A percentile compares a stretch with the other conserved stretches of the same genome.
These are phyloP conservation scores for Heliconius hewitsoni DNA, from an alignment of 1,140 invertebrate genomes.

Conservation along the genomic window DNA sequence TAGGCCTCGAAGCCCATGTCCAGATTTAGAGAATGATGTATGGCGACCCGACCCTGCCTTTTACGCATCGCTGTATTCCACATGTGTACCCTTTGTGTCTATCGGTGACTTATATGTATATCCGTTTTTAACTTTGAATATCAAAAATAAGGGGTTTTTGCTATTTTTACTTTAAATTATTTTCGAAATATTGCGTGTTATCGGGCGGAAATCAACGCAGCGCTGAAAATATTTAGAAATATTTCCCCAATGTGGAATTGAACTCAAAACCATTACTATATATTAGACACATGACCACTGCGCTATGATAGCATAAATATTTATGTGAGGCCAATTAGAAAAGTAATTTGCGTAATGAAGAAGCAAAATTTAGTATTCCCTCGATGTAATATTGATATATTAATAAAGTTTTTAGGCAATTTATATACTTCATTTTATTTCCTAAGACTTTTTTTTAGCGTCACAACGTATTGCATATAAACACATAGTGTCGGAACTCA, in stretches of 20 bases:
- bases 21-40: not conserved
- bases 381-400: not conserved
- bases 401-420: not conserved
- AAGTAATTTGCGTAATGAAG: not conserved
- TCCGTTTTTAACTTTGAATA: not conserved
- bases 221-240: too few relatives aligned
- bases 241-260: too few relatives aligned
- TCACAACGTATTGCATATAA: too few relatives aligned
- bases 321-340: not conserved
- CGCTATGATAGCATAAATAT: not conserved
- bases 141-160: too few relatives aligned
- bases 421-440: not conserved
- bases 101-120: not conserved
- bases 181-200: too few relatives aligned
- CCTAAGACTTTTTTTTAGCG: not conserved
- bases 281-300: not conserved
- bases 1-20: not conserved
- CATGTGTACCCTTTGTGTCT: not conserved
- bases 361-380: not conserved
- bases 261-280: not conserved
- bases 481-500: too few relatives aligned
- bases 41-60: conserved; percentile 3
- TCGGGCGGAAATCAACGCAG: too few relatives aligned
- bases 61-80: not conserved
- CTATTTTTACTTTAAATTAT: too few relatives aligned